Evolutionary conservation across 2,888 invertebrate species (phyloP).

Genomic region (Tupiocoris notatus): DNA sequence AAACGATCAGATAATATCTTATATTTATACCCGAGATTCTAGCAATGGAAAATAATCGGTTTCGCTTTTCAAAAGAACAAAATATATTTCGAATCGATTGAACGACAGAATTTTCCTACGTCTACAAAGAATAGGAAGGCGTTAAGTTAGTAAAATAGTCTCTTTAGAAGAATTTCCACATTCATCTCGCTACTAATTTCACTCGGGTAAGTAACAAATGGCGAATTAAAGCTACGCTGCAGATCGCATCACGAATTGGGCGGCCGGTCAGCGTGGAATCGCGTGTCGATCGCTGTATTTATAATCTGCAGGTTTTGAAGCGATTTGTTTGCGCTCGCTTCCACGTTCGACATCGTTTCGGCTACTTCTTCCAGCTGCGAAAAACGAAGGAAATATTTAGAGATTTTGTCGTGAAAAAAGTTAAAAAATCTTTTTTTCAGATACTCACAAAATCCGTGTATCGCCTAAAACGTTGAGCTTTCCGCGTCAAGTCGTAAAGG

Average conservation of each 20-base stretch:
- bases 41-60: too few species aligned
- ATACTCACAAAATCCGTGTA: slow-evolving; percentile 45
- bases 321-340: slow-evolving; percentile 34
- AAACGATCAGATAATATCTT: too few species aligned
- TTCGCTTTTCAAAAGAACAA: too few species aligned
- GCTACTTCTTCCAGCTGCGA: slow-evolving; percentile 38
- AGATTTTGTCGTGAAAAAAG: background rate
- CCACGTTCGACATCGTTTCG: slow-evolving; percentile 28
- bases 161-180: background rate
- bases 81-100: too few species aligned
- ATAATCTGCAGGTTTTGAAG: slow-evolving; percentile 27
- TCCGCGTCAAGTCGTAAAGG: slow-evolving; percentile 44
- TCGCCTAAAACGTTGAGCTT: slow-evolving; percentile 44
- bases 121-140: too few species aligned
- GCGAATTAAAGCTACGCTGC: background rate
- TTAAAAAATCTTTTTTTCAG: too few species aligned
- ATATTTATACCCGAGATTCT: too few species aligned
- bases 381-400: background rate
- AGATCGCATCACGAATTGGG: background rate
- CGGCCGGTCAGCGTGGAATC: slow-evolving; percentile 31
- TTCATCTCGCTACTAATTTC: background rate
- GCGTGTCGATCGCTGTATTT: slow-evolving; percentile 30
- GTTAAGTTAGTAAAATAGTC: background rate
- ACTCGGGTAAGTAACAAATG: background rate
- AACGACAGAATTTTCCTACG: too few species aligned